Percentiles rank a stretch among this genome's conserved stretches.
Evolutionary conservation across 2,888 invertebrate species (phyloP).

Genomic region (Dione juno): DNA sequence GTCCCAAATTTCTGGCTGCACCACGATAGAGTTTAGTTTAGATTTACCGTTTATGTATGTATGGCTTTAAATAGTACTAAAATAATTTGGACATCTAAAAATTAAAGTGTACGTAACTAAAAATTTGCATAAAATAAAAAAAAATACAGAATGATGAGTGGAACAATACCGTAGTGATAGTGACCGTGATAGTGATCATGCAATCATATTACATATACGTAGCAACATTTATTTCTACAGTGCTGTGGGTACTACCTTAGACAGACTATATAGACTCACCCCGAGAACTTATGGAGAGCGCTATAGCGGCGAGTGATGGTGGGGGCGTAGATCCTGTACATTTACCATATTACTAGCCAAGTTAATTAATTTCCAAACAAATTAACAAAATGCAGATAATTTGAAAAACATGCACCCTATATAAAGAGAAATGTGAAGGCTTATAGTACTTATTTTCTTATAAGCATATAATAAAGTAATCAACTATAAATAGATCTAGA

Average conservation of each 20-base stretch:
- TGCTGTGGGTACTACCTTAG: neutral
- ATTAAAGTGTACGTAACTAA: no score
- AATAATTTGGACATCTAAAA: no score
- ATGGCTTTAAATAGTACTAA: no score
- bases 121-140: neutral
- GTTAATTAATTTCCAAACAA: no score
- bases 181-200: slow-evolving; percentile 32
- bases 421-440: no score
- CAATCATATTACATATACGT: neutral
- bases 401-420: no score
- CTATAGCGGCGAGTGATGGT: slow-evolving; percentile 69
- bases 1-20: no score
- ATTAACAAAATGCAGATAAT: no score
- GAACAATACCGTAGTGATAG: neutral
- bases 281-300: slow-evolving; percentile 74
- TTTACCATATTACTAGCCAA: slow-evolving; percentile 10
- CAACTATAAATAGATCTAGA: no score
- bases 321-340: slow-evolving; percentile 47
- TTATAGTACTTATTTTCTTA: no score
- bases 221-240: neutral
- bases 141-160: neutral
- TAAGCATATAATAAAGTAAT: neutral
- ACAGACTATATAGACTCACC: slow-evolving; percentile 63
- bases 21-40: no score
- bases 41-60: no score